phyloP scores from a whole-genome alignment of 2,797 vertebrate genomes.

The Gymnocypris eckloni region DNA sequence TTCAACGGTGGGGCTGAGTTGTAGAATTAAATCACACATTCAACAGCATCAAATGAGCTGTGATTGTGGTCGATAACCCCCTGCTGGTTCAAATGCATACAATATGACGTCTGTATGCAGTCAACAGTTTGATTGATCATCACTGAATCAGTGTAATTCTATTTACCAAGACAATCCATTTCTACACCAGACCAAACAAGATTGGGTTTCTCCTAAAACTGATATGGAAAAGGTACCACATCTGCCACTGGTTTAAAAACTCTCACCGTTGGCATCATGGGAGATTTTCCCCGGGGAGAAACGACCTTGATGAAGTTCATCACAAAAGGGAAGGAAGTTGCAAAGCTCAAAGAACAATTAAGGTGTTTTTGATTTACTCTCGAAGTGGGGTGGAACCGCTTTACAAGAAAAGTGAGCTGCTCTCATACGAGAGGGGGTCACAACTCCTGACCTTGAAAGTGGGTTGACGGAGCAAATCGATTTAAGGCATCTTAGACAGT shows the following conservation, averaged over 20 bases:
- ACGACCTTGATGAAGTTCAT: slow-evolving; percentile 46
- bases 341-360: slow-evolving; percentile 71
- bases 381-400: slow-evolving; percentile 54
- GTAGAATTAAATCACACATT: slow-evolving; percentile 6
- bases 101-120: slow-evolving; percentile 12
- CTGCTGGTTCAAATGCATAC: slow-evolving; percentile 31
- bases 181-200: slow-evolving; percentile 55
- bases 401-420: slow-evolving; percentile 69
- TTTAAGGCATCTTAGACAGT: slow-evolving; percentile 47
- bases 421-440: slow-evolving; percentile 69
- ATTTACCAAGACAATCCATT: slow-evolving; percentile 45
- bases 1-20: slow-evolving; percentile 44
- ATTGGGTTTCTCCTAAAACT: slow-evolving; percentile 38
- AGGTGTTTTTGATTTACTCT: slow-evolving; percentile 74
- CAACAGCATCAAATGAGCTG: neutral
- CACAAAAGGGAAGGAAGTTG: slow-evolving; percentile 63
- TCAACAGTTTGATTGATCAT: slow-evolving; percentile 19
- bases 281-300: slow-evolving; percentile 35
- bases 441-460: slow-evolving; percentile 65
- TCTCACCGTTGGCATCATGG: slow-evolving; percentile 39
- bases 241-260: slow-evolving; percentile 54
- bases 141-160: slow-evolving; percentile 32
- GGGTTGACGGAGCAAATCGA: slow-evolving; percentile 69
- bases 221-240: slow-evolving; percentile 46
- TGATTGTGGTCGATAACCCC: neutral